Evolutionary conservation across 2,113 vertebrate species (phyloP), one percentile per base, ranked within the genome.

Genomic region (Brachyhypopomus occidentalis): DNA sequence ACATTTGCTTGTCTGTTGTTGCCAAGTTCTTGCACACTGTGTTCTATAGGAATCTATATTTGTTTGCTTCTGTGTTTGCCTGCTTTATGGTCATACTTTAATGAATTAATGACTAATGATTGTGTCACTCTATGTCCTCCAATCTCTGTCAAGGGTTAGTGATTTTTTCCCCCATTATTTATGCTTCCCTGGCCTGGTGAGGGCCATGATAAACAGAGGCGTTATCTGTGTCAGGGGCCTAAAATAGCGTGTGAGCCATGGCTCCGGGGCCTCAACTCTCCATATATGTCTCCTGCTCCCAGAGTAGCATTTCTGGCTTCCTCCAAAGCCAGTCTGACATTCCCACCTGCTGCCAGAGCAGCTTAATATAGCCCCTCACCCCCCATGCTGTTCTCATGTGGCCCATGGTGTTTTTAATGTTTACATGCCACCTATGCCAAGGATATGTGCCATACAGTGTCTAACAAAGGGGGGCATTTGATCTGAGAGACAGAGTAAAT

Each of bases 231-330:
- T 88, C 91, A 52, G 90, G 70, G 66, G 83, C 94, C 93, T 83
- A 96, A 98, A 98, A 98, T 98, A 98, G 95, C 92, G 87, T 81
- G 78, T 86, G 80, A 83, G 90, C 84, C 52, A 75, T 87, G 87
- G 89, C 83, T 82, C 66, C 85, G 73, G 88, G 84, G 87, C 90
- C 88, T 60, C 80, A 0, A 88, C 80, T 81, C 88, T 90, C 95
- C 95, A 94, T 95, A 92, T 95, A 93, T 93, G 96, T 96, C 94
- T 90, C 17, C 83, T 85, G 86, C 86, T 41, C 25, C 81, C 16
- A 5, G 81, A 76, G 79, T 63, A 84, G 67, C 84, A 75, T 89
- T 83, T 86, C 83, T 85, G 81, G 83, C 83, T 78, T 82, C 81
- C 56, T 17, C 69, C 25, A 62, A 78, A 63, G 41, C 62, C 62